Conservation (phyloP, 1,140 invertebrate species). For the Drosophila kanapiae region DNA sequence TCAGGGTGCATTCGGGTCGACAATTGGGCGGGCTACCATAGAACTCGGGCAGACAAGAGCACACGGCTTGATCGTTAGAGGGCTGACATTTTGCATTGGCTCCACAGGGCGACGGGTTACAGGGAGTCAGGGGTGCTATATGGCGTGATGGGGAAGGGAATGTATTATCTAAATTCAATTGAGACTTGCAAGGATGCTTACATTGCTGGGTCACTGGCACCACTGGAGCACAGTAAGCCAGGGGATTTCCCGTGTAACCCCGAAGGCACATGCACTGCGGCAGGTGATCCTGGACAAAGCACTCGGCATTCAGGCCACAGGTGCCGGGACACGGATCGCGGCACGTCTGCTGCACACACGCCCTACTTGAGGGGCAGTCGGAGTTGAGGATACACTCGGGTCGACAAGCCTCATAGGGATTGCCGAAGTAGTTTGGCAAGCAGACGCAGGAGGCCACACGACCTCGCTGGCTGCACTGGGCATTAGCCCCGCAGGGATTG, state of each 20-base stretch:
- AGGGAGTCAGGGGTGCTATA: slow-evolving; percentile 84
- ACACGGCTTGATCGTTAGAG: slow-evolving; percentile 89
- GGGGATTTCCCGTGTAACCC: slow-evolving; percentile 90
- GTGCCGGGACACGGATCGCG: slow-evolving; percentile 91
- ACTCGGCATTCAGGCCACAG: slow-evolving; percentile 91
- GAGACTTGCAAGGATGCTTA: slow-evolving; percentile 85
- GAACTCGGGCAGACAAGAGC: slow-evolving; percentile 89
- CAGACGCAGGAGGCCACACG: slow-evolving; percentile 90
- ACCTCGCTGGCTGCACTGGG: slow-evolving; percentile 88
- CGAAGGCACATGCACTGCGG: slow-evolving; percentile 90
- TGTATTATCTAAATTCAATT: slow-evolving; percentile 67
- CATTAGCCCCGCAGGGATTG: slow-evolving; percentile 88
- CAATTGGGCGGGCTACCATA: slow-evolving; percentile 91
- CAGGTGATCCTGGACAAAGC: slow-evolving; percentile 90
- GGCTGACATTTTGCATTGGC: slow-evolving; percentile 90
- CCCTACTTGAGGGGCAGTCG: slow-evolving; percentile 89
- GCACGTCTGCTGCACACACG: slow-evolving; percentile 91
- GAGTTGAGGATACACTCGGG: slow-evolving; percentile 91
- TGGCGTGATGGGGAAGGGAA: slow-evolving; percentile 63
- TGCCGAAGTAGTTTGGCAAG: slow-evolving; percentile 89
- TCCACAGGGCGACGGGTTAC: slow-evolving; percentile 90
- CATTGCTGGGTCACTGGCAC: slow-evolving; percentile 75
- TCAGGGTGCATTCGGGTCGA: slow-evolving; percentile 91
- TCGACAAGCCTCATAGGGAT: slow-evolving; percentile 91
- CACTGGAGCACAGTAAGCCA: slow-evolving; percentile 86